Evolutionary conservation across 2,113 vertebrate species (phyloP).

Genomic region (Pycnonotus jocosus): DNA sequence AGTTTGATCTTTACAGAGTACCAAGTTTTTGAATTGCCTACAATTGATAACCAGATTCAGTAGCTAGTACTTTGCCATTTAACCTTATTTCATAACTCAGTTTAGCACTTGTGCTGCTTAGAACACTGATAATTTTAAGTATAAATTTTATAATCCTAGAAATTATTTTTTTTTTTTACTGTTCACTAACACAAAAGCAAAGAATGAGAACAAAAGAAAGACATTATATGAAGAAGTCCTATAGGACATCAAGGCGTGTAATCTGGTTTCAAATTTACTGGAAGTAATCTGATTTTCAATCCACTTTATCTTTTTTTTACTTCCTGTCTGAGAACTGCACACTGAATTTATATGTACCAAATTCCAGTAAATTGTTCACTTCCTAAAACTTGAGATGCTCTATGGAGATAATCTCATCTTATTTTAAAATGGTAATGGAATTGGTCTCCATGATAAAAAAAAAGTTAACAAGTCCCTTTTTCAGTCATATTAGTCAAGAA

Average conservation of each 20-base stretch:
- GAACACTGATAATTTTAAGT: not conserved
- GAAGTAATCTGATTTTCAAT: not conserved
- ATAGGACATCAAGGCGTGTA: not conserved
- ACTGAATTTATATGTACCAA: not conserved
- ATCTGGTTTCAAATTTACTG: not conserved
- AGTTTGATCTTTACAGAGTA: not conserved
- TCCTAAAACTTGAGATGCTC: not conserved
- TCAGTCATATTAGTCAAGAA: not conserved
- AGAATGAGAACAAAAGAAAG: not conserved
- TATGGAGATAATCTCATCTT: not conserved
- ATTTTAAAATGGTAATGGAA: not conserved
- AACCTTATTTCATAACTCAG: not conserved
- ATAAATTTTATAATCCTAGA: not conserved
- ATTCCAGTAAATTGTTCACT: not conserved
- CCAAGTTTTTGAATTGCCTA: not conserved
- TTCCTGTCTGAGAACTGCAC: not conserved
- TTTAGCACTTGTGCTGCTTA: not conserved
- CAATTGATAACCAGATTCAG: not conserved
- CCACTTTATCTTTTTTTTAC: not conserved
- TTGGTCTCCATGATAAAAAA: not conserved
- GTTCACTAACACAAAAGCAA: not conserved
- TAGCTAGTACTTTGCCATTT: not conserved
- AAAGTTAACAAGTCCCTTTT: not conserved
- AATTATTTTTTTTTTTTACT: not conserved
- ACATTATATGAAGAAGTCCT: not conserved